Evolutionary conservation across 2,888 invertebrate species (phyloP).

Genomic region (Proisotoma minuta): DNA sequence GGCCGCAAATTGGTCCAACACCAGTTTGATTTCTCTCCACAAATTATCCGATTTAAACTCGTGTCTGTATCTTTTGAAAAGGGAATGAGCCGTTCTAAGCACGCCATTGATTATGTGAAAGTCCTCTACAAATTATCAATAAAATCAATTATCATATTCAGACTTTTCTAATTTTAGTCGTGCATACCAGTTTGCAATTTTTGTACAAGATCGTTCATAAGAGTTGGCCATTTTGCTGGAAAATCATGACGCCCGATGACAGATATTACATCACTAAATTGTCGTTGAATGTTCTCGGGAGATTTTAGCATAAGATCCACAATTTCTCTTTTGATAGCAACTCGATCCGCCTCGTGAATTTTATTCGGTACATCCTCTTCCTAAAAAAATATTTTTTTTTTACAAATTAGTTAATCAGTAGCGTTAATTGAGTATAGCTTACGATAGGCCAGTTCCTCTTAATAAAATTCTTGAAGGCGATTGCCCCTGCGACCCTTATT

Average conservation of each 20-base stretch:
- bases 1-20: constrained; percentile 86
- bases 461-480: constrained; percentile 94
- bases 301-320: constrained; percentile 89
- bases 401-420: neutral
- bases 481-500: constrained; percentile 81
- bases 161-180: neutral
- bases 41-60: constrained; percentile 92
- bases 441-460: constrained; percentile 92
- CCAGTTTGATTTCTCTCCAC: constrained; percentile 96
- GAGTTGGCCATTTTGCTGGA: constrained; percentile 90
- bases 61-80: constrained; percentile 91
- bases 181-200: constrained; percentile 62
- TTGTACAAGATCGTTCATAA: constrained; percentile 88
- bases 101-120: constrained; percentile 93
- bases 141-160: neutral
- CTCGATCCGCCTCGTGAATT: constrained; percentile 74
- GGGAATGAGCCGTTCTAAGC: constrained; percentile 88
- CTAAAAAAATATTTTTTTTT: constrained; percentile 12
- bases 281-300: constrained; percentile 83
- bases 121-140: constrained; percentile 61
- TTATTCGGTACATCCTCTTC: constrained; percentile 54
- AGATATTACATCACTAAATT: constrained; percentile 90
- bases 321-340: constrained; percentile 75
- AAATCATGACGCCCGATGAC: constrained; percentile 96
- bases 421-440: constrained; percentile 51